Conservation (phyloP, 2,113 vertebrate species). For the Arothron firmamentum region DNA sequence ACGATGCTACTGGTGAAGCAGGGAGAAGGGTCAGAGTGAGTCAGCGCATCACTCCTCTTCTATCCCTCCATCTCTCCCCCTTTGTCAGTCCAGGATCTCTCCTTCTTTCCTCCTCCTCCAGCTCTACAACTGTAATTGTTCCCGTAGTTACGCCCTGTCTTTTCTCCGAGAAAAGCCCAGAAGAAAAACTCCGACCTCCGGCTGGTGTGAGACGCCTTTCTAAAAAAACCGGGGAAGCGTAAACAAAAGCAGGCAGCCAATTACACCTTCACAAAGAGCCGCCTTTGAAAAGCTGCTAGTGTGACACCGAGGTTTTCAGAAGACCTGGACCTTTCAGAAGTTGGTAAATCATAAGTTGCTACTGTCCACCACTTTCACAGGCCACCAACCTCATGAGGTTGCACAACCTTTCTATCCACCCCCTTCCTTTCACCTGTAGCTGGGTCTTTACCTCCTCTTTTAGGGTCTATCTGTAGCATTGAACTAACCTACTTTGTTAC, state of each 20-base stretch:
- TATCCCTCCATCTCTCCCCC: constrained; percentile 39
- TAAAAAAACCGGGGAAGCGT: background rate
- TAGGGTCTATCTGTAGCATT: too few relatives aligned
- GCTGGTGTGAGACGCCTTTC: background rate
- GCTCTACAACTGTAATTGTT: constrained; percentile 28
- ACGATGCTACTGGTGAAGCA: constrained; percentile 63
- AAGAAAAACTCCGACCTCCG: constrained; percentile 30
- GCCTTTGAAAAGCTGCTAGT: background rate
- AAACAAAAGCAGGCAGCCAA: constrained; percentile 39
- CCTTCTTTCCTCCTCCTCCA: constrained; percentile 27
- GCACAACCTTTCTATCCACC: too few relatives aligned
- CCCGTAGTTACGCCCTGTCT: constrained; percentile 8
- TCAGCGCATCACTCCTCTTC: constrained; percentile 68
- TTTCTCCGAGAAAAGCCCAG: constrained; percentile 28
- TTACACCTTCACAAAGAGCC: constrained; percentile 7
- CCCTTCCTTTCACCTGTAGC: too few relatives aligned
- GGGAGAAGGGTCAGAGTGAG: constrained; percentile 70
- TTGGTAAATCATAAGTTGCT: too few relatives aligned
- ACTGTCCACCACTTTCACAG: too few relatives aligned
- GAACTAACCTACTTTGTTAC: too few relatives aligned
- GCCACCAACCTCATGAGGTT: too few relatives aligned
- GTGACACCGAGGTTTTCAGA: constrained; percentile 3
- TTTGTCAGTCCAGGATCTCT: constrained; percentile 50
- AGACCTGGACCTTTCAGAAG: background rate
- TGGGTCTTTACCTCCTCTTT: too few relatives aligned